Conservation (phyloP, 2,113 vertebrate genomes). For the Nesogale talazaci region DNA sequence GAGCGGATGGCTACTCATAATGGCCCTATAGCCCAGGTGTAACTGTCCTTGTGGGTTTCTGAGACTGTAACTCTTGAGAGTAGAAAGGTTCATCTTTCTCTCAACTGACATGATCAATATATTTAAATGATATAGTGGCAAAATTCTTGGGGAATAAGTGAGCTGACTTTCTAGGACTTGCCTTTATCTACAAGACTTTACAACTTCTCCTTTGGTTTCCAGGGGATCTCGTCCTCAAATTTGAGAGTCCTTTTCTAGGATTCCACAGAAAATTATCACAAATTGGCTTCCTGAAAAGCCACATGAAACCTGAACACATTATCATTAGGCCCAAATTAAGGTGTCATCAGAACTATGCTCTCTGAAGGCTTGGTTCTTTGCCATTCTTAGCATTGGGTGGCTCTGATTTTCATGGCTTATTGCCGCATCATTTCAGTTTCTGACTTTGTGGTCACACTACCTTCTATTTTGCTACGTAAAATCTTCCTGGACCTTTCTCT, state of each 20-base stretch:
- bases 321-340: background rate
- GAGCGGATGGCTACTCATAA: too few relatives aligned
- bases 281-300: background rate
- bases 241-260: background rate
- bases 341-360: background rate
- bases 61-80: too few relatives aligned
- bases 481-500: background rate
- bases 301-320: background rate
- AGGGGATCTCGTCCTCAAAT: constrained; percentile 2
- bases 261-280: background rate
- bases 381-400: background rate
- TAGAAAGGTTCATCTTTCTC: too few relatives aligned
- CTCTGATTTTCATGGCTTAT: background rate
- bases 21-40: too few relatives aligned
- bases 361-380: background rate
- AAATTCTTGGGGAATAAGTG: background rate
- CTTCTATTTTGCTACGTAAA: background rate
- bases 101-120: background rate
- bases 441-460: background rate
- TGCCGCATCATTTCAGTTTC: background rate
- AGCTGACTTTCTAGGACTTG: background rate
- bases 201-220: background rate
- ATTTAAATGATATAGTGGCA: constrained; percentile 3
- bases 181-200: background rate
- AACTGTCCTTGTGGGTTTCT: too few relatives aligned